Evolutionary conservation across 2,113 vertebrate genomes (phyloP).

Genomic region (Columba janthina): DNA sequence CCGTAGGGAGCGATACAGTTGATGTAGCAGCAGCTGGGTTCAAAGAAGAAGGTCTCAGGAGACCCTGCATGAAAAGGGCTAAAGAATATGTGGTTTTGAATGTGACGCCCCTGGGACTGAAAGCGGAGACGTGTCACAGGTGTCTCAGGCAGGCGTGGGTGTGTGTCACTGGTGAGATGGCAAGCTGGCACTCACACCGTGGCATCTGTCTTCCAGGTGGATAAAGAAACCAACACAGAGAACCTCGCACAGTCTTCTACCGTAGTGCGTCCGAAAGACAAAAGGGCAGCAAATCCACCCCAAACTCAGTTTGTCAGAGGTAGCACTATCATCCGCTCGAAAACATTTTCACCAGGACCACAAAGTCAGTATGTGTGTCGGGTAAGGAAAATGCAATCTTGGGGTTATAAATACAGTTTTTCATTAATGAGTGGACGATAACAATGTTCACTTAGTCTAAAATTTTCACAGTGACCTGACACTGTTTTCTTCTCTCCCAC

Average conservation of each 20-base stretch:
- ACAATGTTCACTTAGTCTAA: background rate
- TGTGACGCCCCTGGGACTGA: background rate
- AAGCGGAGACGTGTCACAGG: rapidly evolving
- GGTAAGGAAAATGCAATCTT: slow-evolving; percentile 73
- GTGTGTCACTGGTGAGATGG: background rate
- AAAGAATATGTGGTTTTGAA: background rate
- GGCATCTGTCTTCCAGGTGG: slow-evolving; percentile 76
- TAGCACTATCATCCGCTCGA: slow-evolving; percentile 96
- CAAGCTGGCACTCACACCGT: background rate
- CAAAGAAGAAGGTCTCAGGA: background rate
- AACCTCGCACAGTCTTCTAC: slow-evolving; percentile 72
- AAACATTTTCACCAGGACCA: slow-evolving; percentile 96
- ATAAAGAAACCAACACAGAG: slow-evolving; percentile 91
- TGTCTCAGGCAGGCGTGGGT: background rate
- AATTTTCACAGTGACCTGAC: background rate
- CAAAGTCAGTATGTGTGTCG: slow-evolving; percentile 97
- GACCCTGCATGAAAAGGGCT: background rate
- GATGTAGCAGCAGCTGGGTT: background rate
- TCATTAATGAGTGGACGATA: background rate
- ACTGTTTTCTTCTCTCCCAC: background rate
- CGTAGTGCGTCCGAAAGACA: slow-evolving; percentile 92
- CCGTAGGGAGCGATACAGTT: background rate
- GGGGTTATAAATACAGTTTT: background rate
- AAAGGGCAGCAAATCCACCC: slow-evolving; percentile 78
- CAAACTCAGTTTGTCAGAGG: slow-evolving; percentile 89